phyloP scores from a whole-genome alignment of 2,113 vertebrate species.

The Mormyrus iriodes region DNA sequence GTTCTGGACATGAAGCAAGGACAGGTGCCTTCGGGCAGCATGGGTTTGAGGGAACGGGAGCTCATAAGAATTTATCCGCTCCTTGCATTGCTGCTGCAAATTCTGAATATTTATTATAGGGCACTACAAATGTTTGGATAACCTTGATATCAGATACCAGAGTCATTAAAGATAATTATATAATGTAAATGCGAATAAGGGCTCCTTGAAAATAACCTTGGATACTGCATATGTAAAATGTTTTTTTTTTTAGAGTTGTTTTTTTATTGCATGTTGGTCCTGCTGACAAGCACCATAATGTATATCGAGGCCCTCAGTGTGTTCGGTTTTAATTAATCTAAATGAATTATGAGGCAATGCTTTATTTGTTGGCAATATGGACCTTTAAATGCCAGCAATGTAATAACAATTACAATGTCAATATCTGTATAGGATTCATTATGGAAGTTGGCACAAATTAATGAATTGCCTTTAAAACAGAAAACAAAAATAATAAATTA shows the following conservation, averaged over 20 bases:
- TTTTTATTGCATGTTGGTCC: background rate
- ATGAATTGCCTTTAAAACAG: conserved; percentile 32
- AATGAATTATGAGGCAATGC: background rate
- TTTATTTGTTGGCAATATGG: background rate
- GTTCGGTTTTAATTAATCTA: background rate
- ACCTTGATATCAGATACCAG: background rate
- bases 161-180: background rate
- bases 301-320: background rate
- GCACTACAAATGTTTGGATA: background rate
- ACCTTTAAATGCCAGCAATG: background rate
- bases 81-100: background rate
- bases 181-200: background rate
- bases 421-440: background rate
- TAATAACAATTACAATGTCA: background rate
- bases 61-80: background rate
- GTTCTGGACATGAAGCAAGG: background rate
- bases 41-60: too few relatives aligned
- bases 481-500: conserved; percentile 26
- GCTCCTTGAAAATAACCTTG: background rate
- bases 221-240: background rate
- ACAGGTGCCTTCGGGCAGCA: conserved; percentile 2
- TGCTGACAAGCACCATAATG: background rate
- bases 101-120: background rate
- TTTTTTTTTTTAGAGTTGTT: background rate
- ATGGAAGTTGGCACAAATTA: conserved; percentile 18